Conservation (phyloP, 2,888 invertebrate species). For the Rapana venosa region DNA sequence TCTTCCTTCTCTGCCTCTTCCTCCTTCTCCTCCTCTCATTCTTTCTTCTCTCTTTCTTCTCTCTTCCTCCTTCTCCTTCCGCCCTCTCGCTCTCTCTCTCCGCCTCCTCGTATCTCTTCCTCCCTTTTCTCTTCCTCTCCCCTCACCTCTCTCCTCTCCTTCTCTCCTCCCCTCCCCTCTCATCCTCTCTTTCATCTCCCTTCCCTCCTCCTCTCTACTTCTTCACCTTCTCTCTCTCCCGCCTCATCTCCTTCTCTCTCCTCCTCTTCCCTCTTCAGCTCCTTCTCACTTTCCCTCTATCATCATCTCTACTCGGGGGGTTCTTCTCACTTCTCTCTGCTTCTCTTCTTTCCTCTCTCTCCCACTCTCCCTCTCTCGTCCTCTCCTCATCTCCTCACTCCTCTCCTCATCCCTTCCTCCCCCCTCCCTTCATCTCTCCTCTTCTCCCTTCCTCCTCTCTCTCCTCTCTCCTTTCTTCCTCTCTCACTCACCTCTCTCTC, state of each 20-base stretch:
- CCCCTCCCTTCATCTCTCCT: too few species aligned
- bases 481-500: too few species aligned
- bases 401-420: too few species aligned
- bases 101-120: neutral
- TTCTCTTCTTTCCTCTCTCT: too few species aligned
- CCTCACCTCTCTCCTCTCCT: neutral
- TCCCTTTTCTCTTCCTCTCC: neutral
- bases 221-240: conserved; percentile 18
- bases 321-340: too few species aligned
- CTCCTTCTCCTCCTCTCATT: neutral
- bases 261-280: neutral
- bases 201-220: neutral
- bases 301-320: too few species aligned
- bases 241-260: neutral
- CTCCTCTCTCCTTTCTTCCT: too few species aligned
- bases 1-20: neutral
- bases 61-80: conserved; percentile 4
- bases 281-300: neutral
- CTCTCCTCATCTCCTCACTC: too few species aligned
- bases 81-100: neutral
- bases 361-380: too few species aligned
- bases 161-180: neutral
- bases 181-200: neutral
- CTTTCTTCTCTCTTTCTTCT: neutral
- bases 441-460: too few species aligned